Base-by-base conservation (phyloP, 2,113 vertebrate genomes). In the Antidorcas marsupialis region DNA sequence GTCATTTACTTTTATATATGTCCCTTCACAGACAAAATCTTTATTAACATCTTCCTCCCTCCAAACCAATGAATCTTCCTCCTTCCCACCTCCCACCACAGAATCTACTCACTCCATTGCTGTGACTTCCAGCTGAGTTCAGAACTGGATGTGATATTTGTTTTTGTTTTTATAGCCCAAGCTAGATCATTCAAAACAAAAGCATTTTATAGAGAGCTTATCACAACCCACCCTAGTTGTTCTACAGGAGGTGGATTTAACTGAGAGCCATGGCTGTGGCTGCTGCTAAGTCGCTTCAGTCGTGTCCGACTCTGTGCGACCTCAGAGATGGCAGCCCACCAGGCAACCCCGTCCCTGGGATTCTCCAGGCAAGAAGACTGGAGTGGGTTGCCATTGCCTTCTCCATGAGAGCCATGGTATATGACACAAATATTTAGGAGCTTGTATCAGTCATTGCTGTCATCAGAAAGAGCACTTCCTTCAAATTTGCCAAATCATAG, bases 151-250 rank as follows among this genome's bases (percentile, higher is more conserved):
- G 52, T n/a, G n/a, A 67, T 64, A 14, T 62, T 86, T 91, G 23
- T 74, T 96, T 97, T 95, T 13, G 64, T 76, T 71, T 95, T 47
- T 87, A 76, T 91, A 91, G 71, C 76, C 15, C 62, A 91, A 78
- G 95, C 30, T 27, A 16, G 36, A 97, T 36, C 16, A 87, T 47
- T 95, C 50, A 39, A 64, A 52, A 57, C 39, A 79, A 83, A 95
- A 87, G 62, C 43, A 15, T 27, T 45, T 98, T 81, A 27, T 78
- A 85, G 91, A 76, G 71, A 91, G 27, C 92, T 91, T 93, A 91
- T 84, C 1, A 62, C 43, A 82, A 27, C 52, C 36, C 16, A 14
- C 33, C 15, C 33, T 43, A 36, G 36, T 43, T 95, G 7, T 71
- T 91, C 17, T 5, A 7, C 88, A 52, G 15, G 25, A 97, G 55